Evolutionary conservation across 2,888 invertebrate genomes (phyloP), one percentile per base, ranked within the genome.

Genomic region (Synergus japonicus): DNA sequence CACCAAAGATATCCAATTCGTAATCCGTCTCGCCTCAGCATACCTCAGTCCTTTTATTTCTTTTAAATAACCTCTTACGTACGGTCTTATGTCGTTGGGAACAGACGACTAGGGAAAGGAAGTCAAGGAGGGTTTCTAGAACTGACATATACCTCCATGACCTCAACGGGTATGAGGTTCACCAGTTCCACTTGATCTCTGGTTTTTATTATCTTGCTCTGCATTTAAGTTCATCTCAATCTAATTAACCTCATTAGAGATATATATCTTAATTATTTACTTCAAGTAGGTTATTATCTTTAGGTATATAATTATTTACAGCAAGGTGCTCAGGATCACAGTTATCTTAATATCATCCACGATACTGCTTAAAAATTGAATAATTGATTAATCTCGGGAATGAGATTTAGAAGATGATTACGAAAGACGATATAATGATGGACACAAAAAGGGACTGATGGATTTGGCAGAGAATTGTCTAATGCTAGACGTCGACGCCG

Each of bases 131-230:
- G 83, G 83, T 86, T 86, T 86, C 86, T 82, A 83, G 87, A 85
- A 88, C 87, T 84, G 85, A 85, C 86, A 86, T 87, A 86, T 87
- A 86, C 84, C 88, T 85, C 84, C 86, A 88, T 90, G 91, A 91
- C 90, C 90, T 83, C 90, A 91, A 91, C 91, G 91, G 91, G 90
- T 91, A 91, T 85, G 87, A 85, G 87, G 86, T 84, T 85, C 87
- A 84, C 87, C 86, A 85, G 86, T 86, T 84, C 83, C 89, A 91
- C 90, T 85, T 90, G 85, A 86, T 86, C 91, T 90, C 91, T 91
- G 88, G 88, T 87, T 86, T 84, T 37, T 78, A 43, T n/a, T 43
- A 76, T 80, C 77, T 9, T 76, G 67, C 67, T 18, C 76, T 78
- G 37, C 64, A 44, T 43, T 66, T 8, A 44, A 66, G 43, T 66